Evolutionary conservation across 2,888 invertebrate genomes (phyloP), one percentile per base, ranked within the genome.

Genomic region (Drosophila phalerata): DNA sequence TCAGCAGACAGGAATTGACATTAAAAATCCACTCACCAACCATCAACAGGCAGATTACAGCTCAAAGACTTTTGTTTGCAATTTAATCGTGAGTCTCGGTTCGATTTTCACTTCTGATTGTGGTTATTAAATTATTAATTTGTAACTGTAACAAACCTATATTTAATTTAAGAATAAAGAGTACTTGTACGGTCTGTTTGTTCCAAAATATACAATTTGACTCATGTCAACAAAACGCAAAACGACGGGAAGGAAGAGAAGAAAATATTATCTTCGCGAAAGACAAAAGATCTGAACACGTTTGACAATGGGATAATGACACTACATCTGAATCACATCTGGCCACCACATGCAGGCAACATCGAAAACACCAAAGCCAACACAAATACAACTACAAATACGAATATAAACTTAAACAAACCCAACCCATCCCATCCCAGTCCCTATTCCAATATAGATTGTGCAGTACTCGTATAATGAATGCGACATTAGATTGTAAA

Each of bases 251-350:
- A 28, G 49, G 28, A 49, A 69, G 49, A 48, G 53, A 22, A 75
- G 22, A 22, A 49, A 42, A 45, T 53, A 22, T 55, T 49, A 47
- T 51, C 37, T 40, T 47, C 30, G 43, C 51, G 49, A 43, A 69
- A 69, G 37, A 71, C 72, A 77, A 79, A 77, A 66, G 49, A 68
- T 51, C 68, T 37, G 19, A 64, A 42, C 49, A 67, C 69, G 61
- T 77, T 85, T 75, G 80, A 72, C 77, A 82, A 70, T 77, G 57
- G 53, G 52, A 77, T 71, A 81, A 71, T 72, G 67, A 69, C 67
- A 73, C 38, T 69, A 58, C 84, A 85, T 85, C 69, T 82, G 85
- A 85, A 45, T 13, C 72, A 82, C 84, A 85, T 87, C 64, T 85
- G 84, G 67, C 10, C 48, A 61, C 52, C 84, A 85, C 57, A 70